Base-by-base conservation (phyloP, 2,888 invertebrate species). In the Electrophaes corylata region DNA sequence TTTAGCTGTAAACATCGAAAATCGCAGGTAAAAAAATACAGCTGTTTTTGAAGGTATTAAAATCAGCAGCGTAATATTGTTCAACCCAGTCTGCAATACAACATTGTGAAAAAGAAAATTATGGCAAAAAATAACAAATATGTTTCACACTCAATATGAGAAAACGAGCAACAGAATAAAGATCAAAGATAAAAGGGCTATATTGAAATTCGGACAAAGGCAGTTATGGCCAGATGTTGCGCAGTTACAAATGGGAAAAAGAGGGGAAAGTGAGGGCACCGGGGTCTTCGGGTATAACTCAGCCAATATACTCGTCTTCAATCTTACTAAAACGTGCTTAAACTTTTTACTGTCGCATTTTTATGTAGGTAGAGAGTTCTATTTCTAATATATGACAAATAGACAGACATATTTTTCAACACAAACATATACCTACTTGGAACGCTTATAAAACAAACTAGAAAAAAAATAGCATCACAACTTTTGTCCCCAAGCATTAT, bases 161-260 rank as follows among this genome's bases (percentile, higher is more conserved):
- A 37, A 37, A 8, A 37, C 8, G 16, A 29, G 10, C 35, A 26
- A 52, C 16, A 26, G 23, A 44, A 29, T 14, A 31, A 52, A 16
- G 16, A 18, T 26, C 35, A 44, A 10, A 31, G 39, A 39, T 31
- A 31, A 35, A 35, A 26, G n/a, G 2, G 14, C 20, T 12, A 31
- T 29, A 44, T 31, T 41, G 47, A 26, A 35, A 43, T 48, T 43
- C 43, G 37, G 29, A 48, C 41, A 33, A 41, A 43, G 37, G 47
- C 41, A 35, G 19, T 55, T 43, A 14, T 3, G 8, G 18, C 10
- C 55, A 55, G 41, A 55, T 55, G 55, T 43, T 35, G 10, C 55
- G 19, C 11, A 31, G 4, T 26, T 26, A 19, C 39, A 49, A 12
- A 14, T 14, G 20, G 29, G 49, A 20, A 19, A 29, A 26, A 16